Percentiles rank a stretch among this genome's conserved stretches.
Evolutionary conservation across 2,888 invertebrate genomes (phyloP).

Genomic region (Synanthedon myopaeformis): DNA sequence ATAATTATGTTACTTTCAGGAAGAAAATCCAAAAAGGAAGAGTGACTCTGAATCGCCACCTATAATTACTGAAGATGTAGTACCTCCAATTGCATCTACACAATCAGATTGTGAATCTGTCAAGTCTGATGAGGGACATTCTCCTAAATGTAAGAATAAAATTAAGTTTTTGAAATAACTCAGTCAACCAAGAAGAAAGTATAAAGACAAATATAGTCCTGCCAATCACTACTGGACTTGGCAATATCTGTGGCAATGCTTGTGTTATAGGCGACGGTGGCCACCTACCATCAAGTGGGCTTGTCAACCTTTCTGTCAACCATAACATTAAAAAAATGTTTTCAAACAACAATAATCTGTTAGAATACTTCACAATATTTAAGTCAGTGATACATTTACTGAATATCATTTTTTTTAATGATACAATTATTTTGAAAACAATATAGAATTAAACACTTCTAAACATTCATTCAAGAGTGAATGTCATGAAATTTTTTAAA

Average conservation of each 20-base stretch:
- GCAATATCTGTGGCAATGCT: too few relatives aligned
- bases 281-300: too few relatives aligned
- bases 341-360: too few relatives aligned
- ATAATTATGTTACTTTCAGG: not conserved
- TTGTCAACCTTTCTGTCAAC: too few relatives aligned
- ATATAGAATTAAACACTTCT: not conserved
- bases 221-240: too few relatives aligned
- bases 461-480: not conserved
- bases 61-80: constrained; percentile 42
- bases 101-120: constrained; percentile 41
- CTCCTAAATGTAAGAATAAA: constrained; percentile 48
- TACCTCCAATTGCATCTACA: constrained; percentile 14
- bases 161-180: not conserved
- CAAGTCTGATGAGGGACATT: constrained; percentile 48
- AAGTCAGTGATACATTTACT: not conserved
- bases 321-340: too few relatives aligned
- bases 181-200: too few relatives aligned
- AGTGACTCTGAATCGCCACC: constrained; percentile 52
- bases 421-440: not conserved
- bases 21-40: constrained; percentile 25
- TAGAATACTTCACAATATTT: too few relatives aligned
- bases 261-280: too few relatives aligned
- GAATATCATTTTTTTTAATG: not conserved
- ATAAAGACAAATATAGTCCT: too few relatives aligned
- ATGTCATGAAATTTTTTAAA: too few relatives aligned